Evolutionary conservation across 2,113 vertebrate genomes (phyloP), one percentile per base, ranked within the genome.

Genomic region (Canis aureus): DNA sequence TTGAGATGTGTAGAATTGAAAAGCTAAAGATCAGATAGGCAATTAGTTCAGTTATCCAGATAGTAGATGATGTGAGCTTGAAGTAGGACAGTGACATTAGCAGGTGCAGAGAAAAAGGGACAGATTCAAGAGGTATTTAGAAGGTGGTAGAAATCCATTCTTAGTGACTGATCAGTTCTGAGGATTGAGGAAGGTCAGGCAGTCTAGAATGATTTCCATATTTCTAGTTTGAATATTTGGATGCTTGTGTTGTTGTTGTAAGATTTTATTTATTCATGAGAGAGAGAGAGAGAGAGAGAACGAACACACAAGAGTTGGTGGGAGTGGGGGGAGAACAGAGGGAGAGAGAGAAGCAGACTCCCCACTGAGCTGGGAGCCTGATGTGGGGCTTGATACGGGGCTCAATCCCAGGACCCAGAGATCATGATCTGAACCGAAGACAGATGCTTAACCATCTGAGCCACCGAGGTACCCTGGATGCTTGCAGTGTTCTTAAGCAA

Each of bases 1-100:
- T 88, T 83, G 55, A 95, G 13, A 23, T 73, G 16, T 94, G 10
- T 64, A 90, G 64, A 97, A 86, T 55, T 55, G 43, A 97, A 82
- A 69, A n/a, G 8, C 20, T 73, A 2, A 64, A 95, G 35, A 51
- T 97, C 84, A 89, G n/a, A 64, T 29, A 78, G 35, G 4, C 49
- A 79, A 16, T 86, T 64, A 86, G 64, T 92, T 94, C 49, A 84
- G 8, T 85, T 78, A 57, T 79, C n/a, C 67, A 73, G 8, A n/a
- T 81, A 89, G 35, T 35, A 81, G 51, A 76, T 64, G 27, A 69
- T 1, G 1, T 49, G 62, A 17, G 5, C 43, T 35, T 89, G 64
- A 83, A 88, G 5, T 79, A 35, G 74, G 86, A 43, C 49, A 60
- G n/a, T 83, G 80, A 11, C 35, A 53, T 62, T 73, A 93, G 71